These are phyloP conservation scores for Macrophya annulata DNA, from an alignment of 2,888 invertebrate species.

Conservation along the genomic window DNA sequence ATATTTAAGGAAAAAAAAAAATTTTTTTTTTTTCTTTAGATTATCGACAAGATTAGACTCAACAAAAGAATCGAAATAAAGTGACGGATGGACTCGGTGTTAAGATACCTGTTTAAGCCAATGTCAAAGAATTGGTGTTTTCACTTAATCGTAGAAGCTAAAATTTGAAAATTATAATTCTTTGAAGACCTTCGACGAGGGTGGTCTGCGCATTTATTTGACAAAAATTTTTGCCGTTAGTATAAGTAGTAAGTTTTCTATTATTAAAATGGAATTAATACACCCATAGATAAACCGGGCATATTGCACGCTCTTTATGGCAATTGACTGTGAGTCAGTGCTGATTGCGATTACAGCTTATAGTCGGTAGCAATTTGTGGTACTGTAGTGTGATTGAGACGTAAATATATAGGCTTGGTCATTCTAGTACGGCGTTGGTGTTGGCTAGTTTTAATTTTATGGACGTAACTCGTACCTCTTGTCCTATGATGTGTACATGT, in stretches of 20 bases:
- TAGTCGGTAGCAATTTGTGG: conserved; percentile 52
- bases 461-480: conserved; percentile 45
- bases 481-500: not conserved
- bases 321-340: conserved; percentile 19
- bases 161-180: not conserved
- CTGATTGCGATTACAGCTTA: conserved; percentile 20
- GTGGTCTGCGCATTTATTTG: not conserved
- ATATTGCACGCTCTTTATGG: conserved; percentile 4
- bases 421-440: not conserved
- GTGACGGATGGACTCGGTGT: not conserved
- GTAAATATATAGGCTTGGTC: conserved; percentile 34
- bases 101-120: conserved; percentile 13
- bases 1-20: not conserved
- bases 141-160: conserved; percentile 40
- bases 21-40: not conserved
- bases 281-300: not conserved
- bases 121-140: conserved; percentile 28
- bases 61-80: not conserved
- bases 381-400: conserved; percentile 52
- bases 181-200: not conserved
- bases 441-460: conserved; percentile 56
- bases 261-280: not conserved
- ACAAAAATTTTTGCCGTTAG: not conserved
- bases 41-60: not conserved
- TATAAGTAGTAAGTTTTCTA: too few relatives aligned